phyloP scores from a whole-genome alignment of 2,888 invertebrate species.

The Punctoribates punctum region DNA sequence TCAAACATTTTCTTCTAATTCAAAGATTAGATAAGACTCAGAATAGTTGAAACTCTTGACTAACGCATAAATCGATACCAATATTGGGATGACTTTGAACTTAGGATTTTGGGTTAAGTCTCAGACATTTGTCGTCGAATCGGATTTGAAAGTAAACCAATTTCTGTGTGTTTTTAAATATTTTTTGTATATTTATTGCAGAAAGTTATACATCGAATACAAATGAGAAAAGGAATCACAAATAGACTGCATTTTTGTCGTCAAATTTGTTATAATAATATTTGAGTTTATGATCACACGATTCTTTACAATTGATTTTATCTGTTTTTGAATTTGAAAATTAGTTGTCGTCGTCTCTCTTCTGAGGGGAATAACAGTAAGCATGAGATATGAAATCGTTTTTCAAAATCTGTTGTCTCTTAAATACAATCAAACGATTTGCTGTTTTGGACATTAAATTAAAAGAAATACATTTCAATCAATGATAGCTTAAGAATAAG shows the following conservation, averaged over 20 bases:
- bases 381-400: neutral
- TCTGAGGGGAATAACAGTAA: conserved; percentile 3
- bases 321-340: neutral
- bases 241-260: conserved; percentile 15
- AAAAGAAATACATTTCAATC: conserved; percentile 3
- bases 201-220: conserved; percentile 27
- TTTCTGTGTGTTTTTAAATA: neutral
- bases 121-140: neutral
- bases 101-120: neutral
- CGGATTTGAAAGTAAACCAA: neutral
- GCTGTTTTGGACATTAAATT: neutral
- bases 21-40: too few species aligned
- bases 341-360: neutral
- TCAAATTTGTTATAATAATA: neutral
- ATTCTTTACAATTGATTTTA: conserved; percentile 10
- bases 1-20: too few species aligned
- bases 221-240: conserved; percentile 25
- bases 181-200: conserved; percentile 21
- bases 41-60: too few species aligned
- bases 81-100: neutral
- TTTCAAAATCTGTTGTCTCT: neutral
- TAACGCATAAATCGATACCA: too few species aligned
- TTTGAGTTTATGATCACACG: conserved; percentile 12
- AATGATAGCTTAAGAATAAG: conserved; percentile 5
- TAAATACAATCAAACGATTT: too few species aligned